Evolutionary conservation across 92 coral and sea anemone genomes (phyloP).

Genomic region (Heteractis magnifica): DNA sequence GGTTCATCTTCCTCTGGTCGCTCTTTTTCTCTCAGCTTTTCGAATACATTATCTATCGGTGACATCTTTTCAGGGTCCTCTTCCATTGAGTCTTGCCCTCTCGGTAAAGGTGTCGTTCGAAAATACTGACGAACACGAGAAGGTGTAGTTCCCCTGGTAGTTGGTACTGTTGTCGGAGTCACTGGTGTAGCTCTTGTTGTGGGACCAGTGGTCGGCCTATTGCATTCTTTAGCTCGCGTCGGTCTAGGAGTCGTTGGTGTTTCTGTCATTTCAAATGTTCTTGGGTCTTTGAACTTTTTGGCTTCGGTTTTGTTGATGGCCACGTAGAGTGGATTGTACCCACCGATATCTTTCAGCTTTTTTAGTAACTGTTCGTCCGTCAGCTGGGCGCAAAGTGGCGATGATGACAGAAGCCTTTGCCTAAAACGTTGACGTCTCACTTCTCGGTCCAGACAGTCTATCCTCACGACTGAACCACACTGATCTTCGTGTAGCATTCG

Average conservation of each 20-base stretch:
- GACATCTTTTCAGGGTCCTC: background rate
- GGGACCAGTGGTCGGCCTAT: background rate
- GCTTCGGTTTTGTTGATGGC: constrained; percentile 34
- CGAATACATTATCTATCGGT: background rate
- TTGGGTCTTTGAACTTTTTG: constrained; percentile 38
- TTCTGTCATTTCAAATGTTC: background rate
- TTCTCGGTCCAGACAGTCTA: constrained; percentile 3
- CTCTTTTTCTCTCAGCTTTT: background rate
- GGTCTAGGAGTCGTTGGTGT: background rate
- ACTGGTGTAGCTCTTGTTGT: background rate
- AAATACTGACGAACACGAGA: too few relatives aligned
- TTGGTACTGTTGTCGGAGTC: background rate
- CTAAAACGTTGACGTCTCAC: background rate
- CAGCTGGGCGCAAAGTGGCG: constrained; percentile 17
- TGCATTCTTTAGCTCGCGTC: background rate
- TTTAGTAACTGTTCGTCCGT: constrained; percentile 15
- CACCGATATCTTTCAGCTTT: constrained; percentile 34
- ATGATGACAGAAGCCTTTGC: background rate
- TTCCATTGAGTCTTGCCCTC: background rate
- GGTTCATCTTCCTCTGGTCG: background rate
- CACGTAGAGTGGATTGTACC: constrained; percentile 32
- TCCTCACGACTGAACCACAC: constrained; percentile 1
- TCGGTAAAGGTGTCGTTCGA: background rate
- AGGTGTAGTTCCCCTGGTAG: too few relatives aligned
- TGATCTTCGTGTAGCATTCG: constrained; percentile 9